Evolutionary conservation across 2,888 invertebrate genomes (phyloP).

Genomic region (Eristalis pertinax): DNA sequence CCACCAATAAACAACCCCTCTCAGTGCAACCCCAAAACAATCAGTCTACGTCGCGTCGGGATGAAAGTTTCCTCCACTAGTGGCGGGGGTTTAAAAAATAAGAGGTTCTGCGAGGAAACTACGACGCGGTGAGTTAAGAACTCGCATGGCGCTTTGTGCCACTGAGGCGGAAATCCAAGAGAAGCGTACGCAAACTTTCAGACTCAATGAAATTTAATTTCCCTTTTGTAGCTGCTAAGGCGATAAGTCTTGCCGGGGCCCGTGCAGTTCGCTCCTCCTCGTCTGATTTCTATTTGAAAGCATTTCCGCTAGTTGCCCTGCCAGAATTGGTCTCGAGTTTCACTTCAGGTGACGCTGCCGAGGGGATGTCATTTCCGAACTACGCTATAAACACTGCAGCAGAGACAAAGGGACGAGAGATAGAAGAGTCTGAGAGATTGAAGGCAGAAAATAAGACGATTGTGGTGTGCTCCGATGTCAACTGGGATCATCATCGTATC

Average conservation of each 20-base stretch:
- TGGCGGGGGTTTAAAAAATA: not conserved
- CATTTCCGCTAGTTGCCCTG: slow-evolving; percentile 11
- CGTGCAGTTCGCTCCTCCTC: not conserved
- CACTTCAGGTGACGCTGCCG: slow-evolving; percentile 44
- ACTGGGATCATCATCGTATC: slow-evolving; percentile 38
- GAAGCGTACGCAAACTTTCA: slow-evolving; percentile 32
- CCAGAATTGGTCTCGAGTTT: slow-evolving; percentile 7
- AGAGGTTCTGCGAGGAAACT: slow-evolving; percentile 1
- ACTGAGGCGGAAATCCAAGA: slow-evolving; percentile 32
- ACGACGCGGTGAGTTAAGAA: not conserved
- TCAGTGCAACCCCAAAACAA: not conserved
- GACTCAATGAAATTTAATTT: slow-evolving; percentile 48
- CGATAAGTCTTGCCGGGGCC: not conserved
- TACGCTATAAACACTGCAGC: too few relatives aligned
- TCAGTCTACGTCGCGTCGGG: not conserved
- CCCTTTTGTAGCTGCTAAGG: not conserved
- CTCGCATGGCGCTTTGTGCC: slow-evolving; percentile 29
- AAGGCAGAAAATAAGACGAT: not conserved
- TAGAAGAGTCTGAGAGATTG: too few relatives aligned
- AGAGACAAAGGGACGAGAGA: not conserved
- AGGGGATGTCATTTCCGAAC: slow-evolving; percentile 37
- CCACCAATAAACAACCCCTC: not conserved
- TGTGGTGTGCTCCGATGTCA: slow-evolving; percentile 37
- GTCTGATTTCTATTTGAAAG: not conserved
- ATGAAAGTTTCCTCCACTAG: slow-evolving; percentile 13